Conservation (phyloP, 2,888 invertebrate genomes). For the Holacanthella duospinosa region DNA sequence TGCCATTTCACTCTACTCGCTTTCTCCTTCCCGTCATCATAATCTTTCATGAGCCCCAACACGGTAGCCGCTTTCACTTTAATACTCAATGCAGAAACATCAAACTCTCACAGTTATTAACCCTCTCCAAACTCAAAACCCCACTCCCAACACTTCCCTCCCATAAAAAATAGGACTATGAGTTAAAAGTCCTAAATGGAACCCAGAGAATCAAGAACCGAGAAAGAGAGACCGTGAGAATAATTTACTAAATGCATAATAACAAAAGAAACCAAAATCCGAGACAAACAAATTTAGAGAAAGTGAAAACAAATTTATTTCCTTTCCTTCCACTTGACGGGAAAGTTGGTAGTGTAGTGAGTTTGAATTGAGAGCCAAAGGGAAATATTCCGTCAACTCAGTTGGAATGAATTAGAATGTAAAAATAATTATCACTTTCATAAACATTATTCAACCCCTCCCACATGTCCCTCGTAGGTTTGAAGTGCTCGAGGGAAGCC, state of each 20-base stretch:
- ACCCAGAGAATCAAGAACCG: neutral
- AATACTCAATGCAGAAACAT: neutral
- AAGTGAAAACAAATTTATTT: neutral
- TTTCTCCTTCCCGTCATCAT: neutral
- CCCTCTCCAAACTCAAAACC: neutral
- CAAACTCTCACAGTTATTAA: neutral
- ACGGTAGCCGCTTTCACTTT: neutral
- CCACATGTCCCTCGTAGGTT: no score
- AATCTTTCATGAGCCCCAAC: neutral
- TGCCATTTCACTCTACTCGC: neutral
- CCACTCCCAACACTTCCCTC: no score
- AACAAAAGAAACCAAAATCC: neutral
- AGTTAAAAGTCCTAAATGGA: no score
- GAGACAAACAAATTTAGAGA: neutral
- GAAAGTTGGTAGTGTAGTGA: neutral
- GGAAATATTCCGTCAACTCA: neutral
- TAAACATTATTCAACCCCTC: neutral
- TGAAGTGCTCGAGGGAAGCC: no score
- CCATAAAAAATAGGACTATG: no score
- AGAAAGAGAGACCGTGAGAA: neutral
- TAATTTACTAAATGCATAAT: neutral
- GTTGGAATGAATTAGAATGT: neutral
- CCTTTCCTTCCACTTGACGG: neutral
- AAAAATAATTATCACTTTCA: constrained; percentile 2
- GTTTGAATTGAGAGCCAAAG: neutral